Percentiles rank a stretch among this genome's conserved stretches.
phyloP scores from a whole-genome alignment of 2,113 vertebrate genomes.

The Emydura subglobosa region DNA sequence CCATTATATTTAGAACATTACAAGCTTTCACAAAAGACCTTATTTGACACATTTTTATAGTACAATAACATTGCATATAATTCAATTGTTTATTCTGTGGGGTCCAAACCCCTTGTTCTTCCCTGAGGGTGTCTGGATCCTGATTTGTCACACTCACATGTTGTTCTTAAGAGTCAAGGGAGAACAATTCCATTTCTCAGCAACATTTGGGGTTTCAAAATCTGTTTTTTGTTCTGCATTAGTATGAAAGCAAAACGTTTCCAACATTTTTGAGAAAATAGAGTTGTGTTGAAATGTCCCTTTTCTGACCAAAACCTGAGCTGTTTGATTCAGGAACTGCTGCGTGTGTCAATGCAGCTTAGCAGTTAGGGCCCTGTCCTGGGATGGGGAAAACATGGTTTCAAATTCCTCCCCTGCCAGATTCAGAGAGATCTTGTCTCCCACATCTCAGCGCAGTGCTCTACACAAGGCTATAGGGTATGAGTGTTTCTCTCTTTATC shows the following conservation, averaged over 20 bases:
- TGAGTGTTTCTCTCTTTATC: too few species aligned
- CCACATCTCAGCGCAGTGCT: too few species aligned
- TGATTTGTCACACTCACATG: not conserved
- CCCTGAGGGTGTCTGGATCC: not conserved
- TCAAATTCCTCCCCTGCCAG: too few species aligned
- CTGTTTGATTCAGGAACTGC: not conserved
- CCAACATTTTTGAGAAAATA: not conserved
- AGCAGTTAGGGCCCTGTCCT: too few species aligned
- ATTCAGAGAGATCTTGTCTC: too few species aligned
- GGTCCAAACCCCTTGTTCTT: not conserved
- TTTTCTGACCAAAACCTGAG: not conserved
- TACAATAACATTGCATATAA: not conserved
- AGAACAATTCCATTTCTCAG: not conserved
- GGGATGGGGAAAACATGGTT: too few species aligned
- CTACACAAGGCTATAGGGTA: too few species aligned
- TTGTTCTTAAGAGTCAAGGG: not conserved
- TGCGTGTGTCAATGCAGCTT: too few species aligned
- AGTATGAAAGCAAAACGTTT: not conserved
- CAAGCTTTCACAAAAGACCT: not conserved
- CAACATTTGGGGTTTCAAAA: not conserved
- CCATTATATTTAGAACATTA: not conserved
- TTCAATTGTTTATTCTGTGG: not conserved
- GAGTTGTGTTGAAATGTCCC: not conserved
- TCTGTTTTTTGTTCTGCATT: not conserved
- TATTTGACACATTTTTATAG: not conserved